Conservation (phyloP, 2,797 vertebrate genomes). For the Syngnathus rostellatus region DNA sequence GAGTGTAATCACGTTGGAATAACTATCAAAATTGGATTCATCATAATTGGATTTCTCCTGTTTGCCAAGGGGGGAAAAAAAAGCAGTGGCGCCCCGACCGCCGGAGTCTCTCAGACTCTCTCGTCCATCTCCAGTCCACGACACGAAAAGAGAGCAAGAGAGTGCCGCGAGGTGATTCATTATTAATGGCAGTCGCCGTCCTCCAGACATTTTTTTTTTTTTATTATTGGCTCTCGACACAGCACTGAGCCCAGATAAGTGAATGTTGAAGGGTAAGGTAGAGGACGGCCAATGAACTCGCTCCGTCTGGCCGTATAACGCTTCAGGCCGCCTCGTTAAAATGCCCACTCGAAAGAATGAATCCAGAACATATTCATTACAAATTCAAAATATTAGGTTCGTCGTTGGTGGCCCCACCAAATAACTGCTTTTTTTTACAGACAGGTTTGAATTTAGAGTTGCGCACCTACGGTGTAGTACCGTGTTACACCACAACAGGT, state of each 20-base stretch:
- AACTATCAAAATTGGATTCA: conserved; percentile 5
- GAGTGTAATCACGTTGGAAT: conserved; percentile 1
- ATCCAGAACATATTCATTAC: background rate
- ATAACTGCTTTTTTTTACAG: background rate
- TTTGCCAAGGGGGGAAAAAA: background rate
- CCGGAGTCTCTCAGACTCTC: background rate
- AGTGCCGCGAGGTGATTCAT: conserved; percentile 57
- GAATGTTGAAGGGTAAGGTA: conserved; percentile 34
- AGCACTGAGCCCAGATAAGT: conserved; percentile 35
- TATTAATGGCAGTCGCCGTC: conserved; percentile 56
- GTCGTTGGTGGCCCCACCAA: too few species aligned
- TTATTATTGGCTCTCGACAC: conserved; percentile 9
- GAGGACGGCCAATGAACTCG: conserved; percentile 36
- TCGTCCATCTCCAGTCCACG: conserved; percentile 16
- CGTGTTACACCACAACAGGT: background rate
- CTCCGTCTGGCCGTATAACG: background rate
- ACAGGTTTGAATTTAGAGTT: conserved; percentile 1
- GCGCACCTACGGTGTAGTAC: background rate
- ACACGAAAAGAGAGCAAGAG: conserved; percentile 35
- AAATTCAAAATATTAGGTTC: background rate
- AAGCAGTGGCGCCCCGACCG: background rate
- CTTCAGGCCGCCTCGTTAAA: background rate
- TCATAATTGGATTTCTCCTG: conserved; percentile 5
- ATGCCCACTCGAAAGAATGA: background rate
- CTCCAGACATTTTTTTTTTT: conserved; percentile 10